Percentiles rank a stretch among this genome's conserved stretches.
Evolutionary conservation across 2,113 vertebrate species (phyloP).

Genomic region (Bungarus multicinctus): DNA sequence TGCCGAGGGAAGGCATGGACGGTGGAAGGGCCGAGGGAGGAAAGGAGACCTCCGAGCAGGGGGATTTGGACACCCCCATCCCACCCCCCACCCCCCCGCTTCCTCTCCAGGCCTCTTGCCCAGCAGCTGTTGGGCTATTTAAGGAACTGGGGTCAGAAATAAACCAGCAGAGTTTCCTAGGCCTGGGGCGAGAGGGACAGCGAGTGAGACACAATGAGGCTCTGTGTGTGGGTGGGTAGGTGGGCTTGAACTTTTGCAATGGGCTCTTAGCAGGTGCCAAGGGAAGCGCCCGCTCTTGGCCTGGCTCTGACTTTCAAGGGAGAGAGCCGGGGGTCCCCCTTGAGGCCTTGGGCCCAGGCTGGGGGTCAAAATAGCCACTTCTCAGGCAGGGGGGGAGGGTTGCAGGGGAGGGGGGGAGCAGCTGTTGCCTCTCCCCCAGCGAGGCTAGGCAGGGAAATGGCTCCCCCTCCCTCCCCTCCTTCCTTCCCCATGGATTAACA

Average conservation of each 20-base stretch:
- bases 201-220: background rate
- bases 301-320: background rate
- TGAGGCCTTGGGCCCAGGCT: background rate
- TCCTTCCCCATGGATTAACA: background rate
- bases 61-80: too few species aligned
- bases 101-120: background rate
- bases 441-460: background rate
- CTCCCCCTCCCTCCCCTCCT: too few species aligned
- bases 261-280: background rate
- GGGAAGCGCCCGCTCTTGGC: background rate
- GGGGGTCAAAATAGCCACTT: background rate
- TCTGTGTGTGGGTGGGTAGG: background rate
- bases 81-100: background rate
- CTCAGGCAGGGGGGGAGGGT: too few species aligned
- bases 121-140: background rate
- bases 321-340: too few species aligned
- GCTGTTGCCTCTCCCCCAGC: background rate
- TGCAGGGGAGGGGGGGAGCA: background rate
- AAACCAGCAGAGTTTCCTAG: background rate
- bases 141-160: background rate
- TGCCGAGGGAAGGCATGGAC: background rate
- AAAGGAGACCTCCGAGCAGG: background rate
- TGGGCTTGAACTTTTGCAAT: background rate
- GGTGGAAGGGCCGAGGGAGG: background rate
- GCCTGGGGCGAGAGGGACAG: background rate